These are phyloP conservation scores for Sycophila sp. DNA, from an alignment of 1,140 invertebrate species.

Conservation along the genomic window DNA sequence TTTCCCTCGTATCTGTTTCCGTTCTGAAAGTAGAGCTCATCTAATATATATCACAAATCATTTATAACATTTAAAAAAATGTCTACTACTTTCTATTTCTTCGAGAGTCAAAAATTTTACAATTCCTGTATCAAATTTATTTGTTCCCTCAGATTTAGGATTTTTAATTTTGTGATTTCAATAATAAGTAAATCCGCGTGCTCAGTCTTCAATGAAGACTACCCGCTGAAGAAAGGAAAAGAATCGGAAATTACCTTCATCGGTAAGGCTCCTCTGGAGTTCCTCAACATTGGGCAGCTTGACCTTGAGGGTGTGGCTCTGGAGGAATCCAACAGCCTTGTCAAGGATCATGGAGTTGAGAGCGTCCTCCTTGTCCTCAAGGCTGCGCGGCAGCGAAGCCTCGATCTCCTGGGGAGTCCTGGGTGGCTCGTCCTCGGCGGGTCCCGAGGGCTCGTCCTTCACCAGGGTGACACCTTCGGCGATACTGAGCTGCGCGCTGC, in stretches of 20 bases:
- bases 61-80: too few relatives aligned
- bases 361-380: conserved; percentile 76
- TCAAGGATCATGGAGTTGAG: conserved; percentile 80
- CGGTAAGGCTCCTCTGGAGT: conserved; percentile 69
- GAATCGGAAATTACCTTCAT: conserved; percentile 57
- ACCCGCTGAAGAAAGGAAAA: background rate
- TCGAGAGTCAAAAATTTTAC: too few relatives aligned
- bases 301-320: conserved; percentile 80
- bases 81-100: too few relatives aligned
- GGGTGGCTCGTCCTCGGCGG: conserved; percentile 55
- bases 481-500: conserved; percentile 72
- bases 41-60: too few relatives aligned
- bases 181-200: too few relatives aligned
- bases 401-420: conserved; percentile 72
- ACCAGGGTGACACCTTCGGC: conserved; percentile 79
- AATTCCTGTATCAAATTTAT: too few relatives aligned
- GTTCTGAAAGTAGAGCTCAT: too few relatives aligned
- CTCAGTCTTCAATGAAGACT: too few relatives aligned
- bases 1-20: too few relatives aligned
- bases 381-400: conserved; percentile 74
- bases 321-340: conserved; percentile 77
- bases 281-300: conserved; percentile 75
- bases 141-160: too few relatives aligned
- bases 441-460: conserved; percentile 67
- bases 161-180: too few relatives aligned